phyloP scores from a whole-genome alignment of 2,888 invertebrate species.

The Teleogryllus oceanicus region DNA sequence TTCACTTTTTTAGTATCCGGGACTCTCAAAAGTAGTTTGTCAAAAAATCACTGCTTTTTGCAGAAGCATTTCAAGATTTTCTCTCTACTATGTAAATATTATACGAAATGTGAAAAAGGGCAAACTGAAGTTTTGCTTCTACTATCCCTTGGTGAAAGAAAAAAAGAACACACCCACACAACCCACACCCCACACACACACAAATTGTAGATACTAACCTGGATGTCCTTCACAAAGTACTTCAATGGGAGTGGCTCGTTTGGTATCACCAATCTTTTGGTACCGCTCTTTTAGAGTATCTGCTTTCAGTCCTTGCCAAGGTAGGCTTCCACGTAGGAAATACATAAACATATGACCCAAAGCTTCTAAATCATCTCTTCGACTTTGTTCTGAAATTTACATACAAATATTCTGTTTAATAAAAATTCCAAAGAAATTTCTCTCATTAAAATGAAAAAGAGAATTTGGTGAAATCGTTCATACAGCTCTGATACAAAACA shows the following conservation, averaged over 20 bases:
- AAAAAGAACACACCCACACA: neutral
- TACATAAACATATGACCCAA: slow-evolving; percentile 99
- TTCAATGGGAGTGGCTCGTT: slow-evolving; percentile 97
- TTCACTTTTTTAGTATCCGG: too few species aligned
- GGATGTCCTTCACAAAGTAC: slow-evolving; percentile 68
- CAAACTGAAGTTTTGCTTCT: too few species aligned
- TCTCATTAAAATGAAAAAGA: neutral
- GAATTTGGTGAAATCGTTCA: neutral
- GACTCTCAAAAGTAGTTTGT: too few species aligned
- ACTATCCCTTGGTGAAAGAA: neutral
- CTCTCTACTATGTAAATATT: too few species aligned
- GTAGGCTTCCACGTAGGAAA: slow-evolving; percentile 97
- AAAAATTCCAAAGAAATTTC: neutral
- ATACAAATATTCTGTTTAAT: neutral
- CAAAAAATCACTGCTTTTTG: too few species aligned
- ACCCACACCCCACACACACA: neutral
- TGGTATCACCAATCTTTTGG: slow-evolving; percentile 99
- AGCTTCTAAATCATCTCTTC: slow-evolving; percentile 98
- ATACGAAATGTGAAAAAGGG: too few species aligned
- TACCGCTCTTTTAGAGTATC: slow-evolving; percentile 99
- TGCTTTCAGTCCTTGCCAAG: slow-evolving; percentile 99
- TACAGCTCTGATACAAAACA: neutral
- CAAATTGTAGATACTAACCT: slow-evolving; percentile 46
- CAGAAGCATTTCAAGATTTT: too few species aligned
- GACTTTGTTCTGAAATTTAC: slow-evolving; percentile 82